Evolutionary conservation across 1,140 invertebrate species (phyloP), one percentile per base, ranked within the genome.

Genomic region (Diploscapter pachys): DNA sequence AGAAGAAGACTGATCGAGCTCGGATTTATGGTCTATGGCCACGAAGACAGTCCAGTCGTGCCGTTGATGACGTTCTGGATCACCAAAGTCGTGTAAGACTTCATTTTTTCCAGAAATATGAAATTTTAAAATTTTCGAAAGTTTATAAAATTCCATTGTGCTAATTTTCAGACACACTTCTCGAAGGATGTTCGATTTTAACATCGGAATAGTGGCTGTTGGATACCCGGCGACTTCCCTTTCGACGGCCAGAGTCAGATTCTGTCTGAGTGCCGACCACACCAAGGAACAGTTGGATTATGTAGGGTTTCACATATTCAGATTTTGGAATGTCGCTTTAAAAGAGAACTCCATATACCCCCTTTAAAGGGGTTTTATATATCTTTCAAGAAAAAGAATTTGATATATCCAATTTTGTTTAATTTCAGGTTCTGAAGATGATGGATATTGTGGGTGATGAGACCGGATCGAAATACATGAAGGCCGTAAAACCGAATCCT

Each of bases 201-300:
- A 93, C 67, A 91, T 98, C 71, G 96, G 95, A 31, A 91, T 91
- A 5, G 95, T 98, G 3, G 94, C 95, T 73, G 96, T 98, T 76
- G 95, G 95, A 72, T 98, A 95, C 88, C 96, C 96, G 71, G 96
- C 96, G 54, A 98, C 95, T 48, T 92, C 94, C 56, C 89, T 99
- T 59, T 92, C 93, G 88, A 78, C 93, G 87, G 93, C 93, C 48
- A 90, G 96, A 83, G 95, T 95, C 76, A 88, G 96, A 79, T 96
- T 98, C 87, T 98, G 96, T 86, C 86, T 98, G 53, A 97, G 94
- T 55, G 95, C 96, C 63, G 91, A 92, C 52, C 96, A 98, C 86
- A 94, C 93, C 31, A 93, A 94, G 87, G 92, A 93, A 88, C 94
- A 96, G 89, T 88, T 99, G 66, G 95, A 98, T 88, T 90, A 91